These are phyloP conservation scores for Drosophila eugracilis DNA, from an alignment of 1,140 invertebrate genomes.

Conservation along the genomic window DNA sequence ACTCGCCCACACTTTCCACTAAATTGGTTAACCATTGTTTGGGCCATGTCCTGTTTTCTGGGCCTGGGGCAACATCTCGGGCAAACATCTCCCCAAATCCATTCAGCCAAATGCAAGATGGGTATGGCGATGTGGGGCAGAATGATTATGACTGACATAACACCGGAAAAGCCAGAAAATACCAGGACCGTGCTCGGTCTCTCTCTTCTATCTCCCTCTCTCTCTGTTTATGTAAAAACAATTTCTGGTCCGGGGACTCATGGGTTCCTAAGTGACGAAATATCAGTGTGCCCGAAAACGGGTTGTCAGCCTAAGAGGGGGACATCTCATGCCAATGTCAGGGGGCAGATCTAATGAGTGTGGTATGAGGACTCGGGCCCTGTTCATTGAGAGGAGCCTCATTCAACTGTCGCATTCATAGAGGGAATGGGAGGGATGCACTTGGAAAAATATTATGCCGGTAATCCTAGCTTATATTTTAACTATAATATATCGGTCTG, in stretches of 20 bases:
- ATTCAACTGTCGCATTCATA: conserved; percentile 65
- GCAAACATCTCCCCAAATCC: conserved; percentile 18
- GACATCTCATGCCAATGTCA: conserved; percentile 25
- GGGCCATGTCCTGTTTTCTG: conserved; percentile 34
- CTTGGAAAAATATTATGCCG: neutral
- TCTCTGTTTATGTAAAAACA: conserved; percentile 49
- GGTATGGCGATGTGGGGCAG: conserved; percentile 3
- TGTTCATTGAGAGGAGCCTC: conserved; percentile 61
- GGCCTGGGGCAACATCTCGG: conserved; percentile 38
- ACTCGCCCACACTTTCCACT: conserved; percentile 51
- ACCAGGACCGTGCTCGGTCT: conserved; percentile 3
- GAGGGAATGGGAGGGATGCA: conserved; percentile 5
- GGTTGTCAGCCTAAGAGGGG: conserved; percentile 43
- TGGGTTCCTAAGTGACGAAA: conserved; percentile 42
- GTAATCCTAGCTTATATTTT: neutral
- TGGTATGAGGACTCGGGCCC: conserved; percentile 15
- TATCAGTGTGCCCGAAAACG: conserved; percentile 41
- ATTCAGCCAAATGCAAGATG: conserved; percentile 21
- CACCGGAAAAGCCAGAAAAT: conserved; percentile 41
- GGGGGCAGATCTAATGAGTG: conserved; percentile 63
- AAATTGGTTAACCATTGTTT: conserved; percentile 57
- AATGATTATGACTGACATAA: conserved; percentile 53
- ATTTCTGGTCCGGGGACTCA: conserved; percentile 16
- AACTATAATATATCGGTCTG: no score
- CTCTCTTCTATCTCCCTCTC: conserved; percentile 6